Base-by-base conservation (phyloP, 2,797 vertebrate species). In the Echiichthys vipera region DNA sequence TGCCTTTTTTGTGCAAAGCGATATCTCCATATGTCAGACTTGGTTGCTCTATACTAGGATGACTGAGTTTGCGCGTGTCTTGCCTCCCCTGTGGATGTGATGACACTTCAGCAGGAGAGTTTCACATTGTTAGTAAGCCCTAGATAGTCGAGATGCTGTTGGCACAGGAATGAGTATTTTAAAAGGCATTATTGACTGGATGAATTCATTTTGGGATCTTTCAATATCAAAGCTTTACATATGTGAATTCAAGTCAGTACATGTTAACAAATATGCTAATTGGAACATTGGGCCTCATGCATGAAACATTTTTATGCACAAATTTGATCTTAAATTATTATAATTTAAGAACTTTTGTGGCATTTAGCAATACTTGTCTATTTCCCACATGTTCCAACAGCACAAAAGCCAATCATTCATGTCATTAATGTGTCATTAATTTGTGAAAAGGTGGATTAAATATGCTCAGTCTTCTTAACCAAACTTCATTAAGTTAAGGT, bases 1-100 rank as follows among this genome's bases (percentile, higher is more conserved):
- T 59, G 42, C 29, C 1, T n/a, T 59, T 56, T 84, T 78, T 76
- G 50, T 75, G 63, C 65, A 18, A 32, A 73, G 76, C 20, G n/a
- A 34, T 72, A 77, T 89, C 77, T 71, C 46, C 64, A 83, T 77
- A 81, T 71, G 77, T 80, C 84, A 88, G 64, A 22, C 72, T 66
- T 1, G 9, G n/a, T 51, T 73, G 59, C 76, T 53, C 42, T 49
- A 66, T 61, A 62, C 1, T 22, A 69, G 29, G 57, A 75, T 32
- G 62, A 53, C 39, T 27, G 74, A 66, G 55, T 75, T 84, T 69
- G 53, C 65, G 78, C 80, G 58, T 75, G 70, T 65, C 50, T 30
- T 29, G 22, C n/a, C 42, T 74, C 17, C 40, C 61, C 43, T 49
- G 27, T 58, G 54, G 65, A 64, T 45, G 47, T 8, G 34, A 32